Evolutionary conservation across 2,113 vertebrate genomes (phyloP), one percentile per base, ranked within the genome.

Genomic region (Muntiacus reevesi): DNA sequence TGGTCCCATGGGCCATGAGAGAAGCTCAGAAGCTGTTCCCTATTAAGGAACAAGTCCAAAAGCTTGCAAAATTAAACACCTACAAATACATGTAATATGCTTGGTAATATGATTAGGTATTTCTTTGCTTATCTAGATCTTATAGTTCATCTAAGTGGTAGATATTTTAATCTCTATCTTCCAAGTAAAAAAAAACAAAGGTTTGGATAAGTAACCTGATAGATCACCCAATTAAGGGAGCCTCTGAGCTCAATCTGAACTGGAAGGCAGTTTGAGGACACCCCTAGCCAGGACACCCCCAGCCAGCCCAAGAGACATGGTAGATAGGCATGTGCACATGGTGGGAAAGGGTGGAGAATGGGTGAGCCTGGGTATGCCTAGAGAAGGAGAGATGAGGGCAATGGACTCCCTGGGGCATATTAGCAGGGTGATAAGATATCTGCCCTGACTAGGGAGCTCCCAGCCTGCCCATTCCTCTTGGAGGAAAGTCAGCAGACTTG

Each of bases 111-210:
- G 21, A 45, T 40, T 71, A 83, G 23, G 50, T 27, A 14, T 19
- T 96, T 79, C 59, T 89, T 84, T 62, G 86, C 40, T 89, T 79
- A 52, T 36, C n/a, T 45, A 57, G 52, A 87, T 89, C 64, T 93
- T 95, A 94, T 3, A 50, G n/a, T 94, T 90, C 74, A 19, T 59
- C 43, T 47, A 83, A 64, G 12, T 62, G 67, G 52, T 55, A 82
- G 50, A 55, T 52, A 94, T 89, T 96, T 95, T 71, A 89, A 96
- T 91, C 54, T 33, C 19, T 36, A 57, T 55, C 94, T 87, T 89
- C 30, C 91, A 98, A 95, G 30, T 64, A n/a, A 87, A 91, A 64
- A 57, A 52, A 71, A 92, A 71, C 82, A 89, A 40, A 89, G 23
- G 30, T 36, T 40, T 87, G 17, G 10, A 15, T 79, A 95, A 62